Conservation (phyloP, 92 coral and sea anemone genomes). For the Porites rus region DNA sequence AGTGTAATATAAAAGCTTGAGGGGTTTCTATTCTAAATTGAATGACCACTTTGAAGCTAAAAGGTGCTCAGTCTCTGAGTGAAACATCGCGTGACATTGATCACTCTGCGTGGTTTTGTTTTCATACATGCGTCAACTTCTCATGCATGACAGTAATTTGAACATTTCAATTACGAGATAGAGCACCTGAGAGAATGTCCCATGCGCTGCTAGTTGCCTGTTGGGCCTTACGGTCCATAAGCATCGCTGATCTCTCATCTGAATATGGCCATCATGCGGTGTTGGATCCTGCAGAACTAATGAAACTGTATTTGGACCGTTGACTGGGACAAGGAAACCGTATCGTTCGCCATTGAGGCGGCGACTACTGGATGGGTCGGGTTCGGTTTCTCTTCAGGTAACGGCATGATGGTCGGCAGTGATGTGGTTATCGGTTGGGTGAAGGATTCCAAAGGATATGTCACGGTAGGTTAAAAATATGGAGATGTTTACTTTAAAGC, state of each 20-base stretch:
- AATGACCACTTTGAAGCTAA: too few species aligned
- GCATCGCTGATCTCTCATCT: background rate
- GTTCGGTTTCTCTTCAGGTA: conserved; percentile 66
- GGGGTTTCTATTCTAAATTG: too few species aligned
- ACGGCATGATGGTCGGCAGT: conserved; percentile 62
- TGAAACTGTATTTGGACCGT: conserved; percentile 69
- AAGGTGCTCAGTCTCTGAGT: too few species aligned
- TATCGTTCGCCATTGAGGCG: conserved; percentile 68
- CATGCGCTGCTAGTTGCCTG: background rate
- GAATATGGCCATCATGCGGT: conserved; percentile 26
- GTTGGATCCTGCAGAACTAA: conserved; percentile 3
- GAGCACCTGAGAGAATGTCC: background rate
- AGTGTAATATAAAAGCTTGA: too few species aligned
- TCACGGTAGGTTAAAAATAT: conserved; percentile 47
- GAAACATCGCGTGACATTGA: too few species aligned
- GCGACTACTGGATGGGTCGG: conserved; percentile 76
- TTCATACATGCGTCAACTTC: too few species aligned
- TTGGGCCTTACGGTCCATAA: background rate
- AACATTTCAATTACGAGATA: too few species aligned
- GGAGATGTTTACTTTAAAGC: background rate
- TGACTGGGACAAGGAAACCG: conserved; percentile 10
- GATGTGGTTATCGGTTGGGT: conserved; percentile 73
- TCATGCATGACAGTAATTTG: too few species aligned
- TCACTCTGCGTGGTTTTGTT: too few species aligned
- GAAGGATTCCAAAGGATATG: conserved; percentile 51